Conservation (phyloP, 2,888 invertebrate species). For the Drosophila birchii region DNA sequence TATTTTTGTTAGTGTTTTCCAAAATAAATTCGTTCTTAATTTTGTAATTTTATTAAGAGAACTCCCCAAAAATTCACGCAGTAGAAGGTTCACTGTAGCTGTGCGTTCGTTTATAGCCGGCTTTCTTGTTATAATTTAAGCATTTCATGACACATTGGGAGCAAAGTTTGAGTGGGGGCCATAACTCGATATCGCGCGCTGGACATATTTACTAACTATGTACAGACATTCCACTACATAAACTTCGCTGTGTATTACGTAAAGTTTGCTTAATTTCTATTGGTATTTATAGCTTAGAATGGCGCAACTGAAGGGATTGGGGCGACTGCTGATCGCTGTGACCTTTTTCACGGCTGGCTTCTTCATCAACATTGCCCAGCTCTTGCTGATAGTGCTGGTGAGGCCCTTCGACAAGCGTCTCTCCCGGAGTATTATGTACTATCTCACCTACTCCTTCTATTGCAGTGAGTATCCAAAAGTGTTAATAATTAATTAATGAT, state of each 20-base stretch:
- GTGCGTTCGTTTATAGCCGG: conserved; percentile 13
- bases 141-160: conserved; percentile 22
- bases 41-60: background rate
- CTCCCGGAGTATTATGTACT: conserved; percentile 95
- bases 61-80: background rate
- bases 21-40: background rate
- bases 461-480: conserved; percentile 90
- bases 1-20: background rate
- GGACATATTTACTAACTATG: conserved; percentile 42
- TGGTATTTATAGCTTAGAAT: conserved; percentile 46
- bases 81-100: conserved; percentile 8
- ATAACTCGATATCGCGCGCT: conserved; percentile 38
- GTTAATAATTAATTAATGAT: background rate
- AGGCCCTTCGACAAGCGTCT: conserved; percentile 91
- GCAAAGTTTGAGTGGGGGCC: conserved; percentile 42
- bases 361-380: conserved; percentile 92
- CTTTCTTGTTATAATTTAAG: conserved; percentile 15
- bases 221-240: background rate
- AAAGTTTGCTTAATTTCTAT: conserved; percentile 20
- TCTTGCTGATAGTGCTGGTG: conserved; percentile 90
- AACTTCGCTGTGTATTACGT: conserved; percentile 29
- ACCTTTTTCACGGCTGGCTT: conserved; percentile 95
- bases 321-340: conserved; percentile 92
- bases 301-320: conserved; percentile 80
- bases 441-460: conserved; percentile 94